Percentiles rank a stretch among this genome's conserved stretches.
phyloP scores from a whole-genome alignment of 1,140 invertebrate genomes.

The Muscidifurax raptorellus region DNA sequence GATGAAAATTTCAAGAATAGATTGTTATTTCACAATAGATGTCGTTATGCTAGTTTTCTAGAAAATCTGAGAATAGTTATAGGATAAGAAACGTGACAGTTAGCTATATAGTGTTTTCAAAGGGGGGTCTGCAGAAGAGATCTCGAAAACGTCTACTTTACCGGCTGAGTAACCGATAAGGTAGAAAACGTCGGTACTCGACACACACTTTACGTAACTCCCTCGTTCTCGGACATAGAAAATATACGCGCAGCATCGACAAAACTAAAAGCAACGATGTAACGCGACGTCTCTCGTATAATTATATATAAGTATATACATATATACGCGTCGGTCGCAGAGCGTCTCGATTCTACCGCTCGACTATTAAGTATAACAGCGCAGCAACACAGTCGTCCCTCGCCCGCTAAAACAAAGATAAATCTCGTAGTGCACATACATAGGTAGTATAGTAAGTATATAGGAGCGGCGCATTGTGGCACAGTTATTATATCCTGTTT shows the following conservation, averaged over 20 bases:
- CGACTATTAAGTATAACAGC: neutral
- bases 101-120: neutral
- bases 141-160: neutral
- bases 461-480: slow-evolving; percentile 4
- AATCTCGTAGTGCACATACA: neutral
- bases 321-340: neutral
- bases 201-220: too few relatives aligned
- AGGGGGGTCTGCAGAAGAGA: neutral
- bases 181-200: too few relatives aligned
- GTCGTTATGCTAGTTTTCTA: neutral
- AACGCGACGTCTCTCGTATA: neutral
- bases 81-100: neutral
- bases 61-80: neutral
- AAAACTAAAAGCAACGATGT: too few relatives aligned
- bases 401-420: slow-evolving; percentile 4
- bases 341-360: slow-evolving; percentile 37
- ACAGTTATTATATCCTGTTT: slow-evolving; percentile 14
- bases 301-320: neutral
- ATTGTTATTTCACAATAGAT: neutral
- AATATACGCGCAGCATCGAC: too few relatives aligned
- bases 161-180: too few relatives aligned
- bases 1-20: neutral
- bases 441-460: neutral
- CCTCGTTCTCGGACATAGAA: too few relatives aligned
- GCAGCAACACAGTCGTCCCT: neutral